Evolutionary conservation across 2,888 invertebrate species (phyloP), one percentile per base, ranked within the genome.

Genomic region (Andrena haemorrhoa): DNA sequence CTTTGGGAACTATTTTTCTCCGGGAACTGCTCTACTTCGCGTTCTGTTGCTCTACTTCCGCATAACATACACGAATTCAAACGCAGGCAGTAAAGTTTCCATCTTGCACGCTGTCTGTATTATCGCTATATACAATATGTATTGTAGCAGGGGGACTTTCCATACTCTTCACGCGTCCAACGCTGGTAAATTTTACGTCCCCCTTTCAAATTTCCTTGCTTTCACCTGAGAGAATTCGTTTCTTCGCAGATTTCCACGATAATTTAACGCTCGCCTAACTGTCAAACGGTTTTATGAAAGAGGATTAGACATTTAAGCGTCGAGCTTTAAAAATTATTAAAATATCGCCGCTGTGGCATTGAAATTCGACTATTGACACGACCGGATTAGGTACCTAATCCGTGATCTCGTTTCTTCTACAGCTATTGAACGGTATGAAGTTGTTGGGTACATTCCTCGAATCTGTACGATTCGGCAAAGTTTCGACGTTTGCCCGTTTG

Each of bases 401-500:
- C n/a, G 49, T 79, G 71, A 82, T 79, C 71, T 66, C 71, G 63
- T 75, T 75, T 60, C 71, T 53, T 63, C 29, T 31, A 31, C 31
- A 74, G 78, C 61, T 63, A 68, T 35, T 56, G 35, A 56, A 51
- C 60, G 58, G 58, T 49, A 58, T 20, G 7, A 61, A 75, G 75
- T 77, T 84, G 65, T 74, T 58, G 75, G 60, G 56, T 70, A 79
- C 77, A 83, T 76, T 65, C 61, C 63, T 53, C 65, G 84, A 74
- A 87, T 88, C 83, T 83, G 80, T 86, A 76, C 86, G 79, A 79
- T 69, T 78, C 76, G 49, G 79, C 58, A 58, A 89, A 89, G 86
- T 88, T 89, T 82, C 83, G 83, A 82, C 86, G 73, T 85, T 85
- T 80, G 65, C 68, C 63, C 83, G 80, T 90, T 89, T 83, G 79